These are phyloP conservation scores for Amia ocellicauda DNA, from an alignment of 2,113 vertebrate genomes.

Conservation along the genomic window DNA sequence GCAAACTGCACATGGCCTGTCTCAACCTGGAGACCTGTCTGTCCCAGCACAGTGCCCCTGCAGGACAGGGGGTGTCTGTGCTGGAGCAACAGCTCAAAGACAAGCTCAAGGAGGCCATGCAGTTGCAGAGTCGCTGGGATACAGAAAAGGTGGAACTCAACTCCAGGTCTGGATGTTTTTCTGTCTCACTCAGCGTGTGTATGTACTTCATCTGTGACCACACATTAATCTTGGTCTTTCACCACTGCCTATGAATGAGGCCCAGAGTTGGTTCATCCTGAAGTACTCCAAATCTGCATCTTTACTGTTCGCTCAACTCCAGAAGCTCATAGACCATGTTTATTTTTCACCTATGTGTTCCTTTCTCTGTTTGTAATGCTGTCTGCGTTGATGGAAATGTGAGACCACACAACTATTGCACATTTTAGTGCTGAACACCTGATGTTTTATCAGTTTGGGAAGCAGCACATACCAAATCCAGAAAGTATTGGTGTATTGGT, in stretches of 20 bases:
- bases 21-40: constrained; percentile 55
- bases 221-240: too few species aligned
- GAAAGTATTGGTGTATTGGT: not conserved
- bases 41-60: constrained; percentile 34
- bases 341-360: too few species aligned
- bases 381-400: too few species aligned
- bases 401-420: too few species aligned
- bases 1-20: constrained; percentile 62
- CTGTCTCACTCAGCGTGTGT: not conserved
- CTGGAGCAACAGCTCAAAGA: constrained; percentile 65
- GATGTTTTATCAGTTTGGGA: not conserved
- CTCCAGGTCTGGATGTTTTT: too few species aligned
- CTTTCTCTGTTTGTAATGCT: too few species aligned
- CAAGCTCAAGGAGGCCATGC: constrained; percentile 67
- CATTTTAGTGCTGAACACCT: not conserved
- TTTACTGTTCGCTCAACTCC: too few species aligned
- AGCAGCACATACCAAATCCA: too few species aligned
- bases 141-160: constrained; percentile 72
- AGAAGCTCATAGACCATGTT: too few species aligned
- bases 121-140: constrained; percentile 69
- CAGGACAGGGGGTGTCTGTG: constrained; percentile 45
- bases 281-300: too few species aligned
- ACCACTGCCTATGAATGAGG: too few species aligned
- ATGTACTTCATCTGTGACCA: not conserved
- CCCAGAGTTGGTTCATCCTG: too few species aligned